Base-by-base conservation (phyloP, 2,797 vertebrate species). In the Karalla daura region DNA sequence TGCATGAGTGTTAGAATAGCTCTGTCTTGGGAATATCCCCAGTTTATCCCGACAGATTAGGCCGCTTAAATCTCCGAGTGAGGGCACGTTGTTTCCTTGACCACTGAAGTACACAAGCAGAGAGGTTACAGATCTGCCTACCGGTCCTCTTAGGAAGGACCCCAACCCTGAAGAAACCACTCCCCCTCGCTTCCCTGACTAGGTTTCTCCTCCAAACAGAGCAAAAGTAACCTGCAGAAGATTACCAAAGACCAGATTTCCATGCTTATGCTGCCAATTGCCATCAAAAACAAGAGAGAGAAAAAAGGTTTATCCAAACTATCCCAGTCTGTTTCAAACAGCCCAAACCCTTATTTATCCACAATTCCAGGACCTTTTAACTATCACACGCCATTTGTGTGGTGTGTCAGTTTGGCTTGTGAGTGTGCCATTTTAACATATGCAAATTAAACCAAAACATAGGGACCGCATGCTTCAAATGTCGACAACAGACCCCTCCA, bases 251-350 rank as follows among this genome's bases (percentile, higher is more conserved):
- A 94, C 86, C 85, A 87, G 76, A 84, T 83, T 83, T 73, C 86
- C 71, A 87, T 76, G 87, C 90, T 91, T 85, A 91, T 55, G 89
- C 94, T 93, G 93, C 91, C 92, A 91, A 91, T 77, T 89, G 88
- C 90, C 92, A 91, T 91, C 90, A 91, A 89, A 93, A 93, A 91
- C 90, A 90, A 91, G 89, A 27, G 27, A n/a, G 54, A 86, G 62
- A 83, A 75, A 78, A 83, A 86, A 62, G 81, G 75, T 79, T 81
- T 79, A 40, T 73, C 66, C 52, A 55, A 65, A 66, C 62, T 7
- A 56, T 60, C 60, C 67, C 17, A 62, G 54, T 74, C 70, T 73
- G 41, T 86, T 83, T 84, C 54, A 72, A 81, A 73, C 36, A 68
- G 45, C 76, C 75, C 53, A 78, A 20, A 73, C 39, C 70, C 46